These are phyloP conservation scores for Telmatochromis bifrenatus DNA, from an alignment of 2,113 vertebrate species.

Conservation along the genomic window DNA sequence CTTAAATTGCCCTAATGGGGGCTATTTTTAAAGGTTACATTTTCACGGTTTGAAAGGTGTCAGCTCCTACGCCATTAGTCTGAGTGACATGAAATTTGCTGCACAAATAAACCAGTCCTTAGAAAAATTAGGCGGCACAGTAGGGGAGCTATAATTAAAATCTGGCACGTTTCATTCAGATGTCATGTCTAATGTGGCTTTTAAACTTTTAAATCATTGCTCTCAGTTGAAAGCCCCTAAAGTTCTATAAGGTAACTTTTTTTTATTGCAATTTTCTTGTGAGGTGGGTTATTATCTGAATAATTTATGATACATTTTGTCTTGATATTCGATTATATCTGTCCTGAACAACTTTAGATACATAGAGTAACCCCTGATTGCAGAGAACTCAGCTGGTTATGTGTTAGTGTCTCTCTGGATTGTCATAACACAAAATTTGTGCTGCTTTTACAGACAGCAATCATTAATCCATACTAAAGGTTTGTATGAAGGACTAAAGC, in stretches of 20 bases:
- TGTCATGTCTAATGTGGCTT: neutral
- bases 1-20: neutral
- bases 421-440: neutral
- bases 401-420: neutral
- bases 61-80: slow-evolving; percentile 2
- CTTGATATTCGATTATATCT: neutral
- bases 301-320: neutral
- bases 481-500: neutral
- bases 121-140: neutral
- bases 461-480: neutral
- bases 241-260: neutral
- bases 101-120: neutral
- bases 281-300: neutral
- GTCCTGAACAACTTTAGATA: neutral
- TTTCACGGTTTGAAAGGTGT: slow-evolving; percentile 11
- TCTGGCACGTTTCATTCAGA: neutral
- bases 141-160: neutral
- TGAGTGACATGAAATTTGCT: neutral
- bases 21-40: neutral
- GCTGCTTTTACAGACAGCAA: neutral
- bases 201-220: neutral
- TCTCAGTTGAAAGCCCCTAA: neutral
- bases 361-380: neutral
- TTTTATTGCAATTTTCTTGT: neutral
- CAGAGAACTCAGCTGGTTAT: neutral